Percentiles rank a stretch among this genome's conserved stretches.
These are phyloP conservation scores for Himalopsyche tibetana DNA, from an alignment of 2,888 invertebrate species.

Conservation along the genomic window DNA sequence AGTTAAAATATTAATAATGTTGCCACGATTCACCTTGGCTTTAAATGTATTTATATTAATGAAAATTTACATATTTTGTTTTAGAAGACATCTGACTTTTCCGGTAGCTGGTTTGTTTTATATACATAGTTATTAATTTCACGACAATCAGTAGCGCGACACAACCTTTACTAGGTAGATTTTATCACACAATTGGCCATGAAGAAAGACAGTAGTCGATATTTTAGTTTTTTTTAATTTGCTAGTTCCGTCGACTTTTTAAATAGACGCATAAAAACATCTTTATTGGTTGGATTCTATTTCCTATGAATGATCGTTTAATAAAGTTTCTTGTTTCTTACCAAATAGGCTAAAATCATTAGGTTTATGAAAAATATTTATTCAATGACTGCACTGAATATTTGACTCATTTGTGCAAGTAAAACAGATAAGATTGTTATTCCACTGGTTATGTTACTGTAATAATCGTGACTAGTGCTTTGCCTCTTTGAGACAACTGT, in stretches of 20 bases:
- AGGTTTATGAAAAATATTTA: too few relatives aligned
- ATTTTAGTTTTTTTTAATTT: neutral
- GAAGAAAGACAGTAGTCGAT: conserved; percentile 4
- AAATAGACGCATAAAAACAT: neutral
- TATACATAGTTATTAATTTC: neutral
- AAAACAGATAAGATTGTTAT: too few relatives aligned
- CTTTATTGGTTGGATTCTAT: too few relatives aligned
- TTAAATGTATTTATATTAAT: neutral
- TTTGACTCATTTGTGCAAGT: too few relatives aligned
- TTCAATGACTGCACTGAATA: too few relatives aligned
- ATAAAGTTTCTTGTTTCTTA: too few relatives aligned
- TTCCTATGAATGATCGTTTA: too few relatives aligned
- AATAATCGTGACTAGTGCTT: too few relatives aligned
- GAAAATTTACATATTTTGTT: neutral
- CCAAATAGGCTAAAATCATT: too few relatives aligned
- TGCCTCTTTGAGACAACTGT: too few relatives aligned
- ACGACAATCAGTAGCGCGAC: neutral
- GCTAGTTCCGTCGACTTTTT: neutral
- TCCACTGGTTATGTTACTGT: too few relatives aligned
- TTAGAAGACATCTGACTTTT: neutral
- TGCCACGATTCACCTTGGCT: neutral
- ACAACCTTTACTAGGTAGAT: neutral
- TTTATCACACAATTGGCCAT: neutral
- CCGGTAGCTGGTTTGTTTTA: conserved; percentile 11
- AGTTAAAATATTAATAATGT: too few relatives aligned